Base-by-base conservation (phyloP, 2,888 invertebrate genomes). In the Phortica okadai region DNA sequence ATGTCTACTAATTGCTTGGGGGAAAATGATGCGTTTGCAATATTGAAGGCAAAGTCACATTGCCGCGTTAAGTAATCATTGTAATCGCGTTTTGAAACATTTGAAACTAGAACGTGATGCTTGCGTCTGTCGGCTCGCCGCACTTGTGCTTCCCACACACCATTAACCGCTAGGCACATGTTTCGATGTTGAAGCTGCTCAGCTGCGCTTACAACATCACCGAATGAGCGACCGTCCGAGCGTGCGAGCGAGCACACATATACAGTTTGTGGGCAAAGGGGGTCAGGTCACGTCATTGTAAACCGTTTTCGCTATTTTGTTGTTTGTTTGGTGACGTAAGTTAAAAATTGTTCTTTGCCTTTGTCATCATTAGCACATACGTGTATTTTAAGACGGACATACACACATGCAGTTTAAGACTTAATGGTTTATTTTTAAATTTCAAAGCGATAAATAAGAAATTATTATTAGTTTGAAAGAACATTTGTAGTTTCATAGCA, bases 51-150 rank as follows among this genome's bases (percentile, higher is more conserved):
- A 82, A 33, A 81, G 85, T 85, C 85, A 85, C 81, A 84, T 83
- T 83, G 82, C 78, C 59, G 69, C 45, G 82, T 85, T 85, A 83
- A 85, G 85, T 85, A 85, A 85, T 86, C 85, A 86, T 62, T 79
- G 81, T 82, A 83, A 83, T 83, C 81, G 85, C 82, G 82, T 59
- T 73, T 33, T 33, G 25, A 73, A 73, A 6, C 80, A 84, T 82
- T 83, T 76, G 77, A 77, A 85, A 82, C 81, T 83, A 82, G 78
- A 85, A 86, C 86, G 85, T 86, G 85, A 83, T 85, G 74, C 73
- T 72, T 75, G 76, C 72, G 44, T 16, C 25, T 54, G 21, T 1
- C n/a, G 10, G 11, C 45, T 74, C 25, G 16, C 25, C 25, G 2
- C 16, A 45, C 21, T 45, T 16, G 44, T 16, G n/a, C 10, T 45